Evolutionary conservation across 2,113 vertebrate genomes (phyloP).

Genomic region (Daboia siamensis): DNA sequence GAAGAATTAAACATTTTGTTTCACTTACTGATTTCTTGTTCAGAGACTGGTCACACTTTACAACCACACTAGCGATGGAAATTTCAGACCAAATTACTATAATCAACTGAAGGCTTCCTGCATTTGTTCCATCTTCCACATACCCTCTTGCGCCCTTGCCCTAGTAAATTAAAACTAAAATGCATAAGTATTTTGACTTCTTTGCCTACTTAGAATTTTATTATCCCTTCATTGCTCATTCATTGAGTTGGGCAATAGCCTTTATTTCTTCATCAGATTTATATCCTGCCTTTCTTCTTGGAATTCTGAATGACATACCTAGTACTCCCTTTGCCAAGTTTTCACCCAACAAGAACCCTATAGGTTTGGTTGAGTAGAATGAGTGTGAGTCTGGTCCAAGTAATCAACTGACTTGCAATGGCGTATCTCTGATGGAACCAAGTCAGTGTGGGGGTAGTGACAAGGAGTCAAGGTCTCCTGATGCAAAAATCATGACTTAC

Average conservation of each 20-base stretch:
- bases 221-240: neutral
- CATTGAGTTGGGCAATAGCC: neutral
- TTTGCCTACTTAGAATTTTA: neutral
- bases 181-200: neutral
- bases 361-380: too few relatives aligned
- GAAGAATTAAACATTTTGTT: neutral
- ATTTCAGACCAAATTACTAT: neutral
- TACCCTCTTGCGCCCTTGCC: neutral
- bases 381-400: neutral
- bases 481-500: neutral
- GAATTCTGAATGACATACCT: neutral
- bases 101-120: neutral
- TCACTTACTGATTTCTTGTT: neutral
- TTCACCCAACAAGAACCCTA: neutral
- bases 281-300: neutral
- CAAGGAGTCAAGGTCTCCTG: neutral
- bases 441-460: neutral
- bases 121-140: neutral
- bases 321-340: neutral
- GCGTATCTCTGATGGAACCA: neutral
- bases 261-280: neutral
- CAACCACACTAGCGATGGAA: neutral
- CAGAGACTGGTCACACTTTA: neutral
- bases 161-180: neutral
- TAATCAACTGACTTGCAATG: neutral